phyloP scores from a whole-genome alignment of 2,797 vertebrate genomes.

The Lagorchestes hirsutus region DNA sequence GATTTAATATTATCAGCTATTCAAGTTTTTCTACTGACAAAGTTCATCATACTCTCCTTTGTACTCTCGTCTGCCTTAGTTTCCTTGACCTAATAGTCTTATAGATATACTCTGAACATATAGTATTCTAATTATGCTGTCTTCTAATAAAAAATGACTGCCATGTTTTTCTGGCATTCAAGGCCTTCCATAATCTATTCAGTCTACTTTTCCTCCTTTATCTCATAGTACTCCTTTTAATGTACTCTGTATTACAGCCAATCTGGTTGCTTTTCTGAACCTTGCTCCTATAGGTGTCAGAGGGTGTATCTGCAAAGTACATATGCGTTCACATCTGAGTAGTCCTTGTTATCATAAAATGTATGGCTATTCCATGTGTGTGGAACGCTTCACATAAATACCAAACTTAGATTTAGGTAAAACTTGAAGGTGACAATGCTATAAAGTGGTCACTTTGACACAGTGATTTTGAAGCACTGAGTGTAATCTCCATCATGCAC shows the following conservation, averaged over 20 bases:
- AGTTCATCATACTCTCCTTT: background rate
- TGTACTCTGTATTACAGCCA: background rate
- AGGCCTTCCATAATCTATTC: background rate
- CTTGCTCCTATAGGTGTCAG: background rate
- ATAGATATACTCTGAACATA: background rate
- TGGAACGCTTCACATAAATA: background rate
- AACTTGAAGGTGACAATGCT: background rate
- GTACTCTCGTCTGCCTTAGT: background rate
- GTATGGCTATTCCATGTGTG: background rate
- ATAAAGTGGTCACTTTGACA: background rate
- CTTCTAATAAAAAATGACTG: background rate
- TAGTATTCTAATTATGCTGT: background rate
- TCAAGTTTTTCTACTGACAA: background rate
- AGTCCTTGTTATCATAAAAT: background rate
- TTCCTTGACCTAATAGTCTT: background rate
- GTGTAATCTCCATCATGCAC: background rate
- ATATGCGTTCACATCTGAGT: fast-evolving
- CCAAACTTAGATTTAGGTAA: background rate
- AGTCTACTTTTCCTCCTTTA: background rate
- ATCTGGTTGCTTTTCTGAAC: background rate
- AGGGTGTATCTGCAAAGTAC: background rate
- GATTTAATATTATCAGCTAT: background rate
- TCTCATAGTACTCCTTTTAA: background rate
- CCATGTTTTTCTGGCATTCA: background rate
- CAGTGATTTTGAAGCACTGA: background rate